These are phyloP conservation scores for Sericinus montela DNA, from an alignment of 2,888 invertebrate species.

Conservation along the genomic window DNA sequence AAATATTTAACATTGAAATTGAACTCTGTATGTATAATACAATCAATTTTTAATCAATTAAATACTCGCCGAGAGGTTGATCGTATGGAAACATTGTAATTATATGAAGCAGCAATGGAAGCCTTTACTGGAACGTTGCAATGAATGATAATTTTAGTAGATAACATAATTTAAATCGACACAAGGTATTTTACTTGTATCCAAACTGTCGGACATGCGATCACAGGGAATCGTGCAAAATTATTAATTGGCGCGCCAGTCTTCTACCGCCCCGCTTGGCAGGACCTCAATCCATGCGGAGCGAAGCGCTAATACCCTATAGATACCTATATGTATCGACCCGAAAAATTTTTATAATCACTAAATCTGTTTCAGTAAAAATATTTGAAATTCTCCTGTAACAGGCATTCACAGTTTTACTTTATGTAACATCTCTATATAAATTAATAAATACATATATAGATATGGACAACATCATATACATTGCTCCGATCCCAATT, in stretches of 20 bases:
- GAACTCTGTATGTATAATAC: slow-evolving; percentile 3
- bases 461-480: too few relatives aligned
- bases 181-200: slow-evolving; percentile 25
- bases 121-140: slow-evolving; percentile 10
- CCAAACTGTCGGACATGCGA: slow-evolving; percentile 43
- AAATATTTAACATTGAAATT: slow-evolving; percentile 5
- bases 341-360: slow-evolving; percentile 4
- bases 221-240: slow-evolving; percentile 63
- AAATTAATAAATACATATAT: too few relatives aligned
- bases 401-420: too few relatives aligned
- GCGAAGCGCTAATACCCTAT: slow-evolving; percentile 42
- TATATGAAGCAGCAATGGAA: slow-evolving; percentile 14
- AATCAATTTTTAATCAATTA: slow-evolving; percentile 8
- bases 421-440: too few relatives aligned
- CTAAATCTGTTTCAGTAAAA: too few relatives aligned
- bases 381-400: too few relatives aligned
- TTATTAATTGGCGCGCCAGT: slow-evolving; percentile 62
- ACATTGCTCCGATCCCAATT: too few relatives aligned
- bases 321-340: too few relatives aligned
- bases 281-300: slow-evolving; percentile 38
- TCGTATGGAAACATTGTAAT: slow-evolving; percentile 15
- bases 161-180: slow-evolving; percentile 18
- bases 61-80: not conserved
- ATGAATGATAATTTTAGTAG: slow-evolving; percentile 19
- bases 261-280: slow-evolving; percentile 38